Evolutionary conservation across 2,113 vertebrate genomes (phyloP), one percentile per base, ranked within the genome.

Genomic region (Ceyx margarethae): DNA sequence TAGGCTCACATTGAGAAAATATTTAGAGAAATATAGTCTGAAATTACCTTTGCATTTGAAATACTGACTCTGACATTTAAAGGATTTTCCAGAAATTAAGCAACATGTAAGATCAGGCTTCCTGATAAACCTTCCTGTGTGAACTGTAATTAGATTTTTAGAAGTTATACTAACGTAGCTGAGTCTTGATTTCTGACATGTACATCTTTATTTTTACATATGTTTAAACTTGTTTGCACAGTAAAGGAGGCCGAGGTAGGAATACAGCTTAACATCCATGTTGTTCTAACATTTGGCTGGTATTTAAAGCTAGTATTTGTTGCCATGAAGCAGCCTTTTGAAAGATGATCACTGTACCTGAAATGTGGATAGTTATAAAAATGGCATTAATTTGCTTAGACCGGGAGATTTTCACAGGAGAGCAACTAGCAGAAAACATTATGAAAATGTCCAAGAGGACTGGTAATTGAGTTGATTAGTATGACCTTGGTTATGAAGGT

Each of bases 341-440:
- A 91, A 95, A 94, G 91, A 93, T 95, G 92, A 98, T 98, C 97
- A 94, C 97, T 98, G 98, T 98, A 98, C 98, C 98, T 98, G 98
- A 99, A 99, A 98, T 96, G 98, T 90, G 97, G 98, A 97, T 98
- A 98, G 98, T 99, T 97, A 98, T 97, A 97, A 97, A 97, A 99
- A 98, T 98, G 98, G 98, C 98, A 99, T 99, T 99, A 98, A 99
- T 99, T 99, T 99, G 98, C 98, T 99, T 99, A 98, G 98, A 98
- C 98, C 94, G 95, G 98, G 98, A 98, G 98, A 98, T 99, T 99
- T 99, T 99, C 98, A 99, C 99, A 99, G 98, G 98, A 99, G 98
- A 99, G 99, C 98, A 98, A 99, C 98, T 98, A 98, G 98, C 99
- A 98, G 98, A 98, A 98, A 99, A 99, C 98, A 99, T 99, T 99